These are phyloP conservation scores for Lithobates pipiens DNA, from an alignment of 2,797 vertebrate species.

Conservation along the genomic window DNA sequence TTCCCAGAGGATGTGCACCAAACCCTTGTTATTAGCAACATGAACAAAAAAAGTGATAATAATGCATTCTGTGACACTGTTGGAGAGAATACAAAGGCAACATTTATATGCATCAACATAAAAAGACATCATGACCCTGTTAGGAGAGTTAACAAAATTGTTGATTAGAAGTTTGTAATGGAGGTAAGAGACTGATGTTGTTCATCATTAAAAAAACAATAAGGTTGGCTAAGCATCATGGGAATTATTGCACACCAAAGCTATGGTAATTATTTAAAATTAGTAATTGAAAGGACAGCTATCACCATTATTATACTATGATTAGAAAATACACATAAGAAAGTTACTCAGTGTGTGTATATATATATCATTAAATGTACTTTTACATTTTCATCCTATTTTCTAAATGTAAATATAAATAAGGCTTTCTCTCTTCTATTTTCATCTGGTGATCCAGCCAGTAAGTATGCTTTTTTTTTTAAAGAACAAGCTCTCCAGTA, in stretches of 20 bases:
- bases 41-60: background rate
- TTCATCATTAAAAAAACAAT: background rate
- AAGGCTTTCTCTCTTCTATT: too few relatives aligned
- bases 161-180: constrained; percentile 31
- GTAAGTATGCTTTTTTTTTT: too few relatives aligned
- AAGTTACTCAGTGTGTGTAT: too few relatives aligned
- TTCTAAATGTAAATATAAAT: too few relatives aligned
- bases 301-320: background rate
- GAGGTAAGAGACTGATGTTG: background rate
- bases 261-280: background rate
- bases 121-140: constrained; percentile 11
- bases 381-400: too few relatives aligned
- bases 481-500: too few relatives aligned
- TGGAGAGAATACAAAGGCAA: background rate
- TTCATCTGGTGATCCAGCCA: too few relatives aligned
- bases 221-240: background rate
- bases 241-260: background rate
- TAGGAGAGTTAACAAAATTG: constrained; percentile 21
- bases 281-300: background rate
- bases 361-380: too few relatives aligned
- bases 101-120: constrained; percentile 34
- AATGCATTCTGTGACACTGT: constrained; percentile 18
- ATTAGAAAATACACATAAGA: background rate
- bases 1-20: constrained; percentile 16
- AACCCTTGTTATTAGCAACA: constrained; percentile 21